Conservation (phyloP, 2,888 invertebrate species). For the Eupeodes luniger region DNA sequence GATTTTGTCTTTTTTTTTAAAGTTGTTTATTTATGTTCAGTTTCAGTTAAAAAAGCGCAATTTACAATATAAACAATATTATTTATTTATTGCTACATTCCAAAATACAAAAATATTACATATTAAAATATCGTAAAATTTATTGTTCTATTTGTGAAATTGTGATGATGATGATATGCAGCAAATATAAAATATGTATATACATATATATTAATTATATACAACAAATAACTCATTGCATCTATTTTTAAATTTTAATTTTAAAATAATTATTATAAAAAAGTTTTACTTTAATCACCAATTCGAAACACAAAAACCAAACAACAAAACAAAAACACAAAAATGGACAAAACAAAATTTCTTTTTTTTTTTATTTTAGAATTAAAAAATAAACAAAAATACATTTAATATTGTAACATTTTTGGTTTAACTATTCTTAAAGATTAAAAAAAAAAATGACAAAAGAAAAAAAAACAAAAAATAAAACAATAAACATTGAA, state of each 20-base stretch:
- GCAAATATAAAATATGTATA: conserved; percentile 29
- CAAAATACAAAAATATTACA: neutral
- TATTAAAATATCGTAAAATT: conserved; percentile 33
- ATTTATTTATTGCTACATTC: conserved; percentile 34
- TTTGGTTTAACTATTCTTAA: conserved; percentile 72
- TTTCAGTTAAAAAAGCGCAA: conserved; percentile 31
- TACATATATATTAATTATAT: conserved; percentile 34
- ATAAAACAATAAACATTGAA: conserved; percentile 44
- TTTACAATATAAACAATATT: conserved; percentile 9
- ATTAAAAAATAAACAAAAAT: conserved; percentile 29
- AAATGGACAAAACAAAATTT: conserved; percentile 11
- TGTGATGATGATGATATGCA: conserved; percentile 51
- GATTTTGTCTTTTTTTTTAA: neutral
- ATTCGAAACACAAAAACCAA: conserved; percentile 20
- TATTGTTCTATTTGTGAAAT: conserved; percentile 64
- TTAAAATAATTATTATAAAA: conserved; percentile 17
- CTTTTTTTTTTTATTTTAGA: conserved; percentile 17
- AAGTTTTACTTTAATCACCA: conserved; percentile 24
- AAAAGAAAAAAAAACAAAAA: conserved; percentile 37
- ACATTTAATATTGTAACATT: conserved; percentile 54
- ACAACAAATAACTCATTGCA: conserved; percentile 11
- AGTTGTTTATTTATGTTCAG: conserved; percentile 3
- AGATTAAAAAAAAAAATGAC: conserved; percentile 38
- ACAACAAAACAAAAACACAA: conserved; percentile 43
- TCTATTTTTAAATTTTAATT: conserved; percentile 45